These are phyloP conservation scores for Petrosia ficiformis DNA, from an alignment of 37 sponge, comb jelly and placozoan genomes.

Conservation along the genomic window DNA sequence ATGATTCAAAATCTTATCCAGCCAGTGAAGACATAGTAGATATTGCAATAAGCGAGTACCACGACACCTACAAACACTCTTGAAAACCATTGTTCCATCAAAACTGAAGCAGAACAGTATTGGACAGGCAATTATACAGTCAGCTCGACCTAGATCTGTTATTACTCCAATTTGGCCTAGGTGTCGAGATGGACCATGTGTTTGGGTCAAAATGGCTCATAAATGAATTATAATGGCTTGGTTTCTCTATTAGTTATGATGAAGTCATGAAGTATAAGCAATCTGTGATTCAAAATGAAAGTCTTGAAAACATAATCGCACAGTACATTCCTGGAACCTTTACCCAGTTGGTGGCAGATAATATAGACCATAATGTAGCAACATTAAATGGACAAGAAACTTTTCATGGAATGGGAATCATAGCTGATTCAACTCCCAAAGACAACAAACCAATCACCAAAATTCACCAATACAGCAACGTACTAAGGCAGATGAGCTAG, in stretches of 20 bases:
- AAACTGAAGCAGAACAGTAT: slow-evolving; percentile 30
- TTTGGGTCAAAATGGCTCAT: slow-evolving; percentile 44
- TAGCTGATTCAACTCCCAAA: slow-evolving; percentile 31
- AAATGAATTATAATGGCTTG: background rate
- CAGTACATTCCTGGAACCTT: slow-evolving; percentile 14
- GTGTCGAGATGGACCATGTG: slow-evolving; percentile 27
- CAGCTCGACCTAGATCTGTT: slow-evolving; percentile 8
- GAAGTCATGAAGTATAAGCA: slow-evolving; percentile 28
- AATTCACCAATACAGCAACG: background rate
- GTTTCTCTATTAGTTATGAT: slow-evolving; percentile 20
- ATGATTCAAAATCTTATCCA: slow-evolving; percentile 24
- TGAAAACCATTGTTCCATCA: background rate
- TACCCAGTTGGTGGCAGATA: slow-evolving; percentile 27
- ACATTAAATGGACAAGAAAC: slow-evolving; percentile 12
- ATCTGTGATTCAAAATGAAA: slow-evolving; percentile 16
- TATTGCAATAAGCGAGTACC: slow-evolving; percentile 24
- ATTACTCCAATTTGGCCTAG: slow-evolving; percentile 17
- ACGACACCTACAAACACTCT: slow-evolving; percentile 19
- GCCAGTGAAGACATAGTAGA: slow-evolving; percentile 24
- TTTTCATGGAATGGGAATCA: slow-evolving; percentile 32
- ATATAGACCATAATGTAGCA: slow-evolving; percentile 22
- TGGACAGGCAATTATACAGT: slow-evolving; percentile 31
- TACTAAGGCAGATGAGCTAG: slow-evolving; percentile 7
- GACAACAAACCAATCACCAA: slow-evolving; percentile 6
- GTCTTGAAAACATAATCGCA: background rate